Base-by-base conservation (phyloP, 2,113 vertebrate genomes). In the Miniopterus natalensis region DNA sequence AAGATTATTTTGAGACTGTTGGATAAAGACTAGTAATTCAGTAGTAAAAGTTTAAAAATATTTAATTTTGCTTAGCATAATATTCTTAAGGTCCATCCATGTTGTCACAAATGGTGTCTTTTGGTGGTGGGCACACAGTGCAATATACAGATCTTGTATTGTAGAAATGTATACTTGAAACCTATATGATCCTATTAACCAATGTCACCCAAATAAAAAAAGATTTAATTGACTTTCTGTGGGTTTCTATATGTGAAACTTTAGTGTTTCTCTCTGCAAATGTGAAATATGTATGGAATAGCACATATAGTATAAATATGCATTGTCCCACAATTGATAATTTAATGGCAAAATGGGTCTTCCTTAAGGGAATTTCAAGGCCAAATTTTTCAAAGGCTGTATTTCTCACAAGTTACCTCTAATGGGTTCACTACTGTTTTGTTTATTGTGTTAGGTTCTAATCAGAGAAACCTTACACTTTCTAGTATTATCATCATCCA, bases 361-460 rank as follows among this genome's bases (percentile, higher is more conserved):
- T 81, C 23, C 36, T 65, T 94, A 87, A 42, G 23, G 42, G 31
- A 59, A 79, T 84, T 70, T 92, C 42, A 90, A 84, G 88, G 55
- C 23, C 20, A 29, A 81, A 74, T 40, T 77, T 94, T 91, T 78
- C 27, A 85, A 97, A 95, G 25, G 12, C 74, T 86, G 3, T 6
- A 63, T 96, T 92, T 95, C 84, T 94, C 20, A 83, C 13, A 68
- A 51, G n/a, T 77, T 91, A 31, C 23, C 20, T 53, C 49, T 85
- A 40, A 49, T 81, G 49, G n/a, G 21, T 47, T 84, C 40, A 81
- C 25, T 80, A 49, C 15, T 75, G 6, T 20, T 63, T 86, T 63
- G 18, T 61, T 92, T 79, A 31, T 65, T 89, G 42, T 66, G n/a
- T 66, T 87, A 45, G 27, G 5, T 84, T 92, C 23, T 65, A 70